phyloP scores from a whole-genome alignment of 2,797 vertebrate genomes.

The Cuniculus paca region DNA sequence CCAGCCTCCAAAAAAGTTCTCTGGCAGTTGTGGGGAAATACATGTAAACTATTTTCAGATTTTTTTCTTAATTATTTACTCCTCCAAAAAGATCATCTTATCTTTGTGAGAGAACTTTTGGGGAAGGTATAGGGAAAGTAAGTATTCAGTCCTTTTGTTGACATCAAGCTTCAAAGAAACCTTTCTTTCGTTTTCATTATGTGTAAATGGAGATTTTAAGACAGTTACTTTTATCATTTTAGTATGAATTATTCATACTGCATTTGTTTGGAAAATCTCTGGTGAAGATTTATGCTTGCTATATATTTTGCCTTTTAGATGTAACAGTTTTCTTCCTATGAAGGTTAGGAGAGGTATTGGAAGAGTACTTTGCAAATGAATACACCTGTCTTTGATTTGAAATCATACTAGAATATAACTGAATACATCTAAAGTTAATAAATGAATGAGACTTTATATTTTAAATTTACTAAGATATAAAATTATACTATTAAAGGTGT shows the following conservation, averaged over 20 bases:
- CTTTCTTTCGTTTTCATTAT: slow-evolving; percentile 14
- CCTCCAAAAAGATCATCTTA: neutral
- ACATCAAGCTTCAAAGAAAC: neutral
- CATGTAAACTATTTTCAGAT: neutral
- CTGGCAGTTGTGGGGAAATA: neutral
- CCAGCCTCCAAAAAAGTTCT: neutral
- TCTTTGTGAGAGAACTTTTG: neutral
- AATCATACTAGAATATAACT: slow-evolving; percentile 16
- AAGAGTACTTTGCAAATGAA: slow-evolving; percentile 10
- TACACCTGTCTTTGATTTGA: slow-evolving; percentile 54
- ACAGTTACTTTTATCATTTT: neutral
- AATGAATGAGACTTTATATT: slow-evolving; percentile 6
- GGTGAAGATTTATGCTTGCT: slow-evolving; percentile 18
- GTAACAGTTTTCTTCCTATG: slow-evolving; percentile 23
- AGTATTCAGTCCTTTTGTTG: neutral
- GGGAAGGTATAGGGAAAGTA: neutral
- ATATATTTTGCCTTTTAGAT: neutral
- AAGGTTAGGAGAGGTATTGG: neutral
- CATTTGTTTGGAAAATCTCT: slow-evolving; percentile 1
- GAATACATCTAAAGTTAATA: neutral
- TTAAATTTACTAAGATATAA: slow-evolving; percentile 9
- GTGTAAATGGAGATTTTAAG: slow-evolving; percentile 13
- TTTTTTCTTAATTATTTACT: slow-evolving; percentile 18
- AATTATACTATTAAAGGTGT: neutral
- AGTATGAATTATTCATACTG: slow-evolving; percentile 1